Percentiles rank a stretch among this genome's conserved stretches.
These are phyloP conservation scores for Phocoena phocoena DNA, from an alignment of 2,113 vertebrate species.

Conservation along the genomic window DNA sequence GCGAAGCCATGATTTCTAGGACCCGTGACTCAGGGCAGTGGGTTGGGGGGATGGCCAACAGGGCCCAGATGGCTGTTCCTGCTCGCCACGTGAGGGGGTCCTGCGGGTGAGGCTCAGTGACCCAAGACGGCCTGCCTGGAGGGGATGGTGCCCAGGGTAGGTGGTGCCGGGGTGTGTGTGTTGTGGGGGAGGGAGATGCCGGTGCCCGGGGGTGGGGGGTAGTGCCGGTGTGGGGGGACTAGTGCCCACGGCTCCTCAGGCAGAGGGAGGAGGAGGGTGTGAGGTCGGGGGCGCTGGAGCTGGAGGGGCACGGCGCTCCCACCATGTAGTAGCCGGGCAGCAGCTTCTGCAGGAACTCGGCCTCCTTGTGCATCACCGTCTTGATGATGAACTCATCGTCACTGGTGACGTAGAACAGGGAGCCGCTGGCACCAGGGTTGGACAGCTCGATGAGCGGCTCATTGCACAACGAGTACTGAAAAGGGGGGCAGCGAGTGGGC, in stretches of 20 bases:
- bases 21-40: neutral
- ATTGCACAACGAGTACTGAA: conserved; percentile 95
- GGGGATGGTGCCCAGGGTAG: neutral
- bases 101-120: neutral
- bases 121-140: neutral
- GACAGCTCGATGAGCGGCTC: conserved; percentile 98
- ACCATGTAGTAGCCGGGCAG: conserved; percentile 99
- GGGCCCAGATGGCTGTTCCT: neutral
- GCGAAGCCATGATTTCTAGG: neutral
- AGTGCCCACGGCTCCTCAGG: neutral
- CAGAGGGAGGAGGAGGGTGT: neutral
- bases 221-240: too few relatives aligned
- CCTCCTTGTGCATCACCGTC: conserved; percentile 99
- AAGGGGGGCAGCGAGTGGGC: neutral
- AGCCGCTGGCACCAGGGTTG: conserved; percentile 97
- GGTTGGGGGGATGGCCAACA: neutral
- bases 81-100: fast-evolving
- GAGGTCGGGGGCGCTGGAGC: neutral
- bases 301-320: neutral
- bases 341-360: conserved; percentile 98
- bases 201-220: too few relatives aligned
- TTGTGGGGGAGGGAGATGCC: fast-evolving
- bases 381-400: conserved; percentile 99
- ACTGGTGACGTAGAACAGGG: conserved; percentile 97
- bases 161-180: too few relatives aligned